phyloP scores from a whole-genome alignment of 1,140 invertebrate genomes.

The Drosophila parabipectinata region DNA sequence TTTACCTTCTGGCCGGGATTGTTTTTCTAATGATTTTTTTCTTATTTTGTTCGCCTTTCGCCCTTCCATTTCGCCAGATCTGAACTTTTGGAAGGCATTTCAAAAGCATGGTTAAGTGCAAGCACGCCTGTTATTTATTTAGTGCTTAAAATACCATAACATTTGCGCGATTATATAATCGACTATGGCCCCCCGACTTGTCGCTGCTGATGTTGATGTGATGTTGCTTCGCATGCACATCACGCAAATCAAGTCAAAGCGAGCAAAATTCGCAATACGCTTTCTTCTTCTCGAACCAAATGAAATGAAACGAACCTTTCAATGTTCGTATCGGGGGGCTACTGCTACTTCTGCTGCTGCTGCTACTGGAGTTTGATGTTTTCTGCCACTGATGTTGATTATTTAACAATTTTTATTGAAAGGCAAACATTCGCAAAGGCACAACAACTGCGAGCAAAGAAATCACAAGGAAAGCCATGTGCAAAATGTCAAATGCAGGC shows the following conservation, averaged over 20 bases:
- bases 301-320: constrained; percentile 68
- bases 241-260: constrained; percentile 75
- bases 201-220: constrained; percentile 32
- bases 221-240: constrained; percentile 65
- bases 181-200: constrained; percentile 17
- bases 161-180: constrained; percentile 73
- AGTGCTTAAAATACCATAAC: constrained; percentile 80
- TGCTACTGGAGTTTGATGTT: constrained; percentile 25
- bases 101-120: constrained; percentile 40
- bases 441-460: constrained; percentile 53
- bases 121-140: constrained; percentile 71
- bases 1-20: constrained; percentile 20
- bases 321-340: constrained; percentile 45
- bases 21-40: constrained; percentile 13
- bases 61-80: constrained; percentile 57
- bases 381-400: constrained; percentile 56
- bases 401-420: constrained; percentile 81
- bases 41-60: constrained; percentile 42
- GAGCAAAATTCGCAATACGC: constrained; percentile 66
- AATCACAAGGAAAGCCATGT: constrained; percentile 76
- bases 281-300: constrained; percentile 61
- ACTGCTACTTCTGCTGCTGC: constrained; percentile 15
- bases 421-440: constrained; percentile 63
- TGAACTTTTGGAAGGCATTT: constrained; percentile 64
- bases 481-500: constrained; percentile 77